phyloP scores from a whole-genome alignment of 2,113 vertebrate genomes.

The Damaliscus lunatus region DNA sequence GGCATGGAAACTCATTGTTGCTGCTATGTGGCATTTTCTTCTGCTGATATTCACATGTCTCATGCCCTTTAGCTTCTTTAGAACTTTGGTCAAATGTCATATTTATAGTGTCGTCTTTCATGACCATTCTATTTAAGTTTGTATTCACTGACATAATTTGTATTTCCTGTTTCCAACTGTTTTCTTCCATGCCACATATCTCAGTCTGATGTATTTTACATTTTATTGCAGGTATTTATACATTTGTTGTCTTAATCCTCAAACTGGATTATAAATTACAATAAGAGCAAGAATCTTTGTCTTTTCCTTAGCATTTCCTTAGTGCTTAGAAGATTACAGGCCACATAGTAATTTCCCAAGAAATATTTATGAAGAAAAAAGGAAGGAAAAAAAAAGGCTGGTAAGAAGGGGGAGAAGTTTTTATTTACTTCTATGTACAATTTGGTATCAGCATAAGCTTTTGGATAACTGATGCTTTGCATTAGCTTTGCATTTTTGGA shows the following conservation, averaged over 20 bases:
- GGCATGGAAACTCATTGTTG: not conserved
- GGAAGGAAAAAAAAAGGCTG: not conserved
- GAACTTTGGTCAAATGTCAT: not conserved
- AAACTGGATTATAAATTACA: not conserved
- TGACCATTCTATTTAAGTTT: not conserved
- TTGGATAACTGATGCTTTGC: not conserved
- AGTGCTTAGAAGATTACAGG: not conserved
- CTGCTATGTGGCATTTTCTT: not conserved
- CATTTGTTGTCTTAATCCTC: not conserved
- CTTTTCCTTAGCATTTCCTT: not conserved
- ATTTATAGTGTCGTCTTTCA: not conserved
- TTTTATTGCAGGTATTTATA: not conserved
- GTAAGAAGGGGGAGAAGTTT: not conserved
- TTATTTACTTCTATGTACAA: not conserved
- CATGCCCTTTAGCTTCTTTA: not conserved
- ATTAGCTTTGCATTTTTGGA: not conserved
- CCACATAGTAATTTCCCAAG: not conserved
- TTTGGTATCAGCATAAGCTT: not conserved
- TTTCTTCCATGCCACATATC: not conserved
- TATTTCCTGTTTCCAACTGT: not conserved
- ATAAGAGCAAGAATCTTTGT: not conserved
- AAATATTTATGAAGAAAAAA: not conserved
- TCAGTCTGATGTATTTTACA: not conserved
- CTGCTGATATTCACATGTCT: not conserved
- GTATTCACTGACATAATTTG: not conserved